Evolutionary conservation across 2,888 invertebrate genomes (phyloP).

Genomic region (Maniola hyperantus): DNA sequence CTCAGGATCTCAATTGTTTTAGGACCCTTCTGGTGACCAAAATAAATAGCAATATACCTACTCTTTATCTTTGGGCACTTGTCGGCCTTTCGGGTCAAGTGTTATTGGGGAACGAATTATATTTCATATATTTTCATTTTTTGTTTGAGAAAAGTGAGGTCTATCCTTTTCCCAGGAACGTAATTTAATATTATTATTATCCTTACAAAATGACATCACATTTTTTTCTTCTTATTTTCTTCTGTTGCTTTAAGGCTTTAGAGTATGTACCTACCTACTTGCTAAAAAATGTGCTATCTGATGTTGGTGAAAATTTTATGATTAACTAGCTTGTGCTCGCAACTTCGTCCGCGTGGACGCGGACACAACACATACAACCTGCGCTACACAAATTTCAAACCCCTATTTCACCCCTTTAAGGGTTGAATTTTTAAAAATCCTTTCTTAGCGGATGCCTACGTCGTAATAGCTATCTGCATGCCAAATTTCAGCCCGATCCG

Average conservation of each 20-base stretch:
- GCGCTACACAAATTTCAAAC: no score
- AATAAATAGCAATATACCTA: conserved; percentile 3
- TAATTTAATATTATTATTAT: conserved; percentile 5
- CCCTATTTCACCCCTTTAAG: no score
- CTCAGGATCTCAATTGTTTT: not conserved
- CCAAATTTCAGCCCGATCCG: no score
- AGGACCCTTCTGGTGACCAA: not conserved
- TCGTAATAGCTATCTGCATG: no score
- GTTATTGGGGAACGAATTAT: not conserved
- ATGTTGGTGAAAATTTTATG: no score
- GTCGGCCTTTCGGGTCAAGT: not conserved
- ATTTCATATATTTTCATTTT: not conserved
- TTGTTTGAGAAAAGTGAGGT: not conserved
- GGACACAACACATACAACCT: no score
- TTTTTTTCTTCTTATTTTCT: not conserved
- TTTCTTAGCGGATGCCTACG: no score
- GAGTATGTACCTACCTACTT: no score
- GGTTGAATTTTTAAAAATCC: no score
- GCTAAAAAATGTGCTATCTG: no score
- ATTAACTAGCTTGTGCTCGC: no score
- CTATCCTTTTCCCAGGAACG: not conserved
- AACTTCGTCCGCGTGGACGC: no score
- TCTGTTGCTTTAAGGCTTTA: not conserved
- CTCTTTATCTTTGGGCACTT: not conserved
- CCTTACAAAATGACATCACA: not conserved